Base-by-base conservation (phyloP, 2,113 vertebrate genomes). In the Bufo bufo region DNA sequence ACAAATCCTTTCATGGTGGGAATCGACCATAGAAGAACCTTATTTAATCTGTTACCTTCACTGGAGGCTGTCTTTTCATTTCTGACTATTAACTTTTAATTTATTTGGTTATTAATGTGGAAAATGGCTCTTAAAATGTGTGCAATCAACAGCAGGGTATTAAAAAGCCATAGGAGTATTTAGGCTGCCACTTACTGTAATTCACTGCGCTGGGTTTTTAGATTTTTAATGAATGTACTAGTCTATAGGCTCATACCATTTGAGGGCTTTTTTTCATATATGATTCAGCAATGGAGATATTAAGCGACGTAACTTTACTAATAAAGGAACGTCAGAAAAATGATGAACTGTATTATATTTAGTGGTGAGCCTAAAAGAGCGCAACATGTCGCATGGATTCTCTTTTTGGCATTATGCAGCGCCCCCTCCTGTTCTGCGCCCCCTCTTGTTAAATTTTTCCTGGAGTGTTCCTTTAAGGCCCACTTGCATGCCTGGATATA, bases 71-170 rank as follows among this genome's bases (percentile, higher is more conserved):
- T 13, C 56, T 50, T 81, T 63, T 81, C 61, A 81, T 81, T 61
- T 61, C 56, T 81, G 58, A 81, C 56, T 54, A 81, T 81, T 81
- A 43, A 61, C 63, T 81, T 61, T 81, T 58, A 81, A 61, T 81
- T 81, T 81, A 61, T 81, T 81, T 81, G 3, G 33, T 61, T 54
- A 81, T 61, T 81, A 81, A 81, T 81, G 79, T 61, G 33, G 58
- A 81, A 61, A 81, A 58, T 81, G 79, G 79, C 17, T 61, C 10
- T 81, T 19, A 45, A 81, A 81, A 47, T 43, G 33, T 63, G 11
- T 81, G 58, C 33, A 61, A 81, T 61, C 79, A 81, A 61, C 79
- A 61, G 79, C 56, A 47, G 43, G 20, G 56, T 61, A 61, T 61
- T 23, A 61, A 61, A 81, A 61, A 81, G 43, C 14, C 45, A 47